Conservation (phyloP, 2,113 vertebrate species). For the Murina feae region DNA sequence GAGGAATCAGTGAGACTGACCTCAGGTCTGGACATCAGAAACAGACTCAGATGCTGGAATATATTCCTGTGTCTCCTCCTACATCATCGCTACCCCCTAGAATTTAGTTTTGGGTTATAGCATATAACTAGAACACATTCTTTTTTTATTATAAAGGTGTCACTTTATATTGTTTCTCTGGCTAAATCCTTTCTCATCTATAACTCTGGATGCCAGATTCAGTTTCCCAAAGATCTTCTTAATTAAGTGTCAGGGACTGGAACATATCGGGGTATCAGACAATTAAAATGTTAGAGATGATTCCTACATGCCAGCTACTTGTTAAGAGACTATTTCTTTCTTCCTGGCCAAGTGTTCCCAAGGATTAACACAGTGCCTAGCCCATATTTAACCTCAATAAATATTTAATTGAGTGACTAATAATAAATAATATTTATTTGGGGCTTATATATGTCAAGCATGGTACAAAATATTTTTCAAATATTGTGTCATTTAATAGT, state of each 20-base stretch:
- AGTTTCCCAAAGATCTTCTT: background rate
- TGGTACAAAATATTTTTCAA: background rate
- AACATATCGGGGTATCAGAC: background rate
- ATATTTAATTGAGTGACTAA: slow-evolving; percentile 19
- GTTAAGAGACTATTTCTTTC: background rate
- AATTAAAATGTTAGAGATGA: slow-evolving; percentile 18
- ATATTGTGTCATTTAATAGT: background rate
- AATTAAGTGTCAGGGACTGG: background rate
- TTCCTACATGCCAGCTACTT: background rate
- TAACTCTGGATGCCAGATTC: background rate
- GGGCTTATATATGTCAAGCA: background rate
- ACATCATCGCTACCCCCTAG: background rate
- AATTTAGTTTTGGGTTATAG: background rate
- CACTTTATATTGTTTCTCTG: background rate
- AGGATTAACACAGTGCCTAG: background rate
- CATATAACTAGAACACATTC: background rate
- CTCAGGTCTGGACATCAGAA: background rate
- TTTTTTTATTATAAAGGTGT: background rate
- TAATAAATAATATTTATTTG: slow-evolving; percentile 46
- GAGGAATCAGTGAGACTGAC: background rate
- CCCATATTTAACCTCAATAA: background rate
- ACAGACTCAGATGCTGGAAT: background rate
- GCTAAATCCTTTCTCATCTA: background rate
- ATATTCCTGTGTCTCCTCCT: background rate
- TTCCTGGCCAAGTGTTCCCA: background rate